Conservation (phyloP, 2,797 vertebrate genomes). For the Enteromius thamalakanensis region DNA sequence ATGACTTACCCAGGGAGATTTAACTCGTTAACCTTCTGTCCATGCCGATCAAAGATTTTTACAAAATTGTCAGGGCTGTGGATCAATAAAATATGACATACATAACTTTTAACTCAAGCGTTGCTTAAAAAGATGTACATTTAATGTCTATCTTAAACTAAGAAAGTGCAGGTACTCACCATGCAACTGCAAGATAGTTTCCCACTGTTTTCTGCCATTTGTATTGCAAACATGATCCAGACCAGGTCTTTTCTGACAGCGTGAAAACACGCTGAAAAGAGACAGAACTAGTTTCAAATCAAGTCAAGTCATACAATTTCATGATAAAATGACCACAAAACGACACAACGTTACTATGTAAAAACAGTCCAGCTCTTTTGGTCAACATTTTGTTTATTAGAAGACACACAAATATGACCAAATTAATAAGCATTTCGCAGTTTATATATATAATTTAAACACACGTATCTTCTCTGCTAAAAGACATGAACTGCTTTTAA, state of each 20-base stretch:
- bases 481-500: background rate
- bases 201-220: conserved; percentile 93
- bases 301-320: background rate
- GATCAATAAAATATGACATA: background rate
- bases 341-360: background rate
- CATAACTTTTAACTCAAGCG: background rate
- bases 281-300: background rate
- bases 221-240: conserved; percentile 83
- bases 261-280: conserved; percentile 85
- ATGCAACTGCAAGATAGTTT: conserved; percentile 92
- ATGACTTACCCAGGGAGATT: conserved; percentile 86
- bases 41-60: conserved; percentile 97
- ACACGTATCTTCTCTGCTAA: background rate
- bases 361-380: background rate
- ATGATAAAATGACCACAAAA: background rate
- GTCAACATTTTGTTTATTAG: background rate
- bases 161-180: conserved; percentile 78
- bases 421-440: background rate
- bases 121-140: background rate
- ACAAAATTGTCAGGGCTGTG: conserved; percentile 85
- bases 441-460: background rate
- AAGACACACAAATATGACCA: background rate
- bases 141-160: background rate
- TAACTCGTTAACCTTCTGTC: conserved; percentile 91
- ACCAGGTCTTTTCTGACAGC: conserved; percentile 84